Evolutionary conservation across 1,140 invertebrate genomes (phyloP).

Genomic region (Apis mellifera): Amel_HAv3.1 CM009935.2:2631001-2631500

Average conservation of each 20-base stretch:
- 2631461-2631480: too few species aligned
- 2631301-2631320: not conserved
- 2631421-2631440: too few species aligned
- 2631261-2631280: not conserved
- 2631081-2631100: constrained; percentile 6
- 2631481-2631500: too few species aligned
- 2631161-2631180: constrained; percentile 3
- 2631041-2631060: constrained; percentile 57
- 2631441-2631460: too few species aligned
- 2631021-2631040: constrained; percentile 41
- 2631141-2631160: constrained; percentile 40
- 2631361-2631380: too few species aligned
- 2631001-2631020: constrained; percentile 38
- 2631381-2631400: too few species aligned
- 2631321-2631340: too few species aligned
- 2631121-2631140: constrained; percentile 48
- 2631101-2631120: constrained; percentile 51
- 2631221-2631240: not conserved
- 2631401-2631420: too few species aligned
- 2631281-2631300: not conserved
- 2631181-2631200: not conserved
- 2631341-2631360: too few species aligned
- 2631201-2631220: too few species aligned
- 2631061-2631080: constrained; percentile 28
- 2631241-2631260: not conserved